These are phyloP conservation scores for Thymelicus lineola DNA, from an alignment of 2,888 invertebrate genomes.

Conservation along the genomic window DNA sequence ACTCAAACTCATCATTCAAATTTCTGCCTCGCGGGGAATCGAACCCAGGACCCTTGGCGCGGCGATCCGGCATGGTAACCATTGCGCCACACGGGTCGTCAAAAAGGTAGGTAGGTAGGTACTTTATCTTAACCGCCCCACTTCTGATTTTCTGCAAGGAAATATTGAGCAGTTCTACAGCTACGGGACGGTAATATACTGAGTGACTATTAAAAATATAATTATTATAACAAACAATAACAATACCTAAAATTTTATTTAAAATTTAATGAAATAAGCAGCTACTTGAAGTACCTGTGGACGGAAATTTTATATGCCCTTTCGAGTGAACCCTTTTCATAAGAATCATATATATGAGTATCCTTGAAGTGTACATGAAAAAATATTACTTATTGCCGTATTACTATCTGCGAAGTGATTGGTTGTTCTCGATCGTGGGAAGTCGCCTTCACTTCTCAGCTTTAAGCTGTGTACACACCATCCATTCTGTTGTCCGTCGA, in stretches of 20 bases:
- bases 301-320: conserved; percentile 23
- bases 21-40: too few species aligned
- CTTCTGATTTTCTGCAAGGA: too few species aligned
- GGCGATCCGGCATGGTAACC: too few species aligned
- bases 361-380: conserved; percentile 27
- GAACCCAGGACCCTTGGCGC: too few species aligned
- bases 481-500: conserved; percentile 6
- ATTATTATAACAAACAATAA: conserved; percentile 31
- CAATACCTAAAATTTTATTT: conserved; percentile 12
- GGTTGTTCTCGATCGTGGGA: conserved; percentile 57
- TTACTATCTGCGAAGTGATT: conserved; percentile 42
- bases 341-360: conserved; percentile 27
- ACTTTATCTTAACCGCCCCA: too few species aligned
- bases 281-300: neutral
- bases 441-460: conserved; percentile 52
- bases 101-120: too few species aligned
- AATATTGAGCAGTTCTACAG: too few species aligned
- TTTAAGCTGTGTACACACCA: conserved; percentile 42
- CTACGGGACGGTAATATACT: neutral
- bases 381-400: conserved; percentile 43
- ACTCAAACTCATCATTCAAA: too few species aligned
- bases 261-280: neutral
- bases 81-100: too few species aligned
- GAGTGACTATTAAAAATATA: conserved; percentile 7
- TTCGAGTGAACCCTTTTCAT: conserved; percentile 14